phyloP scores from a whole-genome alignment of 2,113 vertebrate species.

The Cnemophilus loriae region DNA sequence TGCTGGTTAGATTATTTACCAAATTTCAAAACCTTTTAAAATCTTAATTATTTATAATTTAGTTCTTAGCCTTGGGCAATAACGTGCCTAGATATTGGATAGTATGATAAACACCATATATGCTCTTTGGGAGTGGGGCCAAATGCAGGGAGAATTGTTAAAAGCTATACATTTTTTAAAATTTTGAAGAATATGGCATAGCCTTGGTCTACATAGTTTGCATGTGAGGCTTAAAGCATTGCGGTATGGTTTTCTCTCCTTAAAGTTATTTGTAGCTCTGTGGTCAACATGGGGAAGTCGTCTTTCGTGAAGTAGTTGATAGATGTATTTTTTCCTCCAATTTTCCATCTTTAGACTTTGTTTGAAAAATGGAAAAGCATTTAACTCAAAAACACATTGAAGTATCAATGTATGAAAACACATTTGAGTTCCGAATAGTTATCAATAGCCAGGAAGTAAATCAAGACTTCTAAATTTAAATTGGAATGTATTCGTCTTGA shows the following conservation, averaged over 20 bases:
- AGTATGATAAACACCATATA: background rate
- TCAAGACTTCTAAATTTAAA: background rate
- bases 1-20: background rate
- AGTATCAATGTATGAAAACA: background rate
- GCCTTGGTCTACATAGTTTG: background rate
- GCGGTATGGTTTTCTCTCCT: background rate
- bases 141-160: background rate
- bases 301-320: background rate
- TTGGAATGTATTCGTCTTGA: background rate
- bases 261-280: background rate
- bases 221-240: background rate
- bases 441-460: background rate
- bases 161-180: background rate
- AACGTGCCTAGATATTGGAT: background rate
- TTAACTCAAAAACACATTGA: background rate
- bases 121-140: background rate
- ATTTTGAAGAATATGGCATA: background rate
- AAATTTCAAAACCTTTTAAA: constrained; percentile 18
- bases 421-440: background rate
- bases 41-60: background rate
- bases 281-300: background rate
- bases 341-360: background rate
- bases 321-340: background rate
- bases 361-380: background rate
- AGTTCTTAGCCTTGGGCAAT: background rate